These are phyloP conservation scores for Telenomus remus DNA, from an alignment of 1,140 invertebrate species.

Conservation along the genomic window DNA sequence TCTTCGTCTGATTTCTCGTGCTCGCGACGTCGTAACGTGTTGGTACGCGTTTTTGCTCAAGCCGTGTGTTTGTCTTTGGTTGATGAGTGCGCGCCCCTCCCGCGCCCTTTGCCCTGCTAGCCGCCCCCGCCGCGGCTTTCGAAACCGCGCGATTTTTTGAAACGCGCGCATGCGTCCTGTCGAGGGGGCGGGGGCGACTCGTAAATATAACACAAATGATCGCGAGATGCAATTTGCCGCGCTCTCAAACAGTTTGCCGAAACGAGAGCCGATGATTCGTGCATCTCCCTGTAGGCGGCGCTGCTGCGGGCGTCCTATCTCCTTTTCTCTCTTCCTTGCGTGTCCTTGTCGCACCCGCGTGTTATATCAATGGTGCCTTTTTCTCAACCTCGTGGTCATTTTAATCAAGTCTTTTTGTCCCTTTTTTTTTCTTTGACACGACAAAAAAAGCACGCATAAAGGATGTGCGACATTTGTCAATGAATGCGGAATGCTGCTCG, in stretches of 20 bases:
- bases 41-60: slow-evolving; percentile 36
- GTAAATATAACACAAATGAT: slow-evolving; percentile 53
- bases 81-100: slow-evolving; percentile 15
- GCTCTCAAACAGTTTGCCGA: slow-evolving; percentile 51
- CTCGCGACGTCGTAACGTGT: slow-evolving; percentile 34
- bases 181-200: background rate
- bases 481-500: slow-evolving; percentile 1
- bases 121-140: slow-evolving; percentile 8
- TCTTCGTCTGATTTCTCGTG: slow-evolving; percentile 38
- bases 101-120: background rate
- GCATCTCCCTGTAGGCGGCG: slow-evolving; percentile 44
- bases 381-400: slow-evolving; percentile 16
- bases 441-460: background rate
- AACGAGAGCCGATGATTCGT: slow-evolving; percentile 4
- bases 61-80: slow-evolving; percentile 27
- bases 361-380: slow-evolving; percentile 13
- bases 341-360: slow-evolving; percentile 47
- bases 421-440: slow-evolving; percentile 3
- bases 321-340: slow-evolving; percentile 55
- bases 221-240: slow-evolving; percentile 61
- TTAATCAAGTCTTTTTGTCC: slow-evolving; percentile 14
- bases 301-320: slow-evolving; percentile 67
- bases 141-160: slow-evolving; percentile 9
- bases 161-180: background rate
- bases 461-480: slow-evolving; percentile 7